phyloP scores from a whole-genome alignment of 2,113 vertebrate genomes.

The Lamprotornis superbus region DNA sequence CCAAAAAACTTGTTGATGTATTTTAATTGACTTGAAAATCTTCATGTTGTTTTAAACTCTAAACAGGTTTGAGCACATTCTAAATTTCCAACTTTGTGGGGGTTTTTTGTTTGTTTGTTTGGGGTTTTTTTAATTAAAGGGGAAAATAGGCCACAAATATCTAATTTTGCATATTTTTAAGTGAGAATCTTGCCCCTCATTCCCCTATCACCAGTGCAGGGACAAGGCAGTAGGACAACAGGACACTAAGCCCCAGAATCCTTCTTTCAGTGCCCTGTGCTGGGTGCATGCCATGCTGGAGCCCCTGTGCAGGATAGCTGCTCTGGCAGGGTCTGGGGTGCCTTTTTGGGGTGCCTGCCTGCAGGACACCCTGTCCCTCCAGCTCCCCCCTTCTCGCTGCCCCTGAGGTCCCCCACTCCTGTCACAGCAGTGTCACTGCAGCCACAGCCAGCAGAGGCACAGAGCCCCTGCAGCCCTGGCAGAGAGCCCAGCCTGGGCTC shows the following conservation, averaged over 20 bases:
- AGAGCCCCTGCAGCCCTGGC: not conserved
- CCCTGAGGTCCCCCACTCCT: not conserved
- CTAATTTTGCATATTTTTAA: not conserved
- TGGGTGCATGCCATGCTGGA: accelerated
- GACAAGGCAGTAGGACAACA: not conserved
- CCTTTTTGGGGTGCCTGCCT: not conserved
- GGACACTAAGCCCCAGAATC: not conserved
- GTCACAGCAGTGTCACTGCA: accelerated
- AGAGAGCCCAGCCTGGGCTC: not conserved
- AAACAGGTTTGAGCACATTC: not conserved
- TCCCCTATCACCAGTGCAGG: not conserved
- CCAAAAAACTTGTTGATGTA: not conserved
- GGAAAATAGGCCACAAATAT: not conserved
- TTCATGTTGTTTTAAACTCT: not conserved
- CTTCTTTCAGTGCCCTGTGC: not conserved
- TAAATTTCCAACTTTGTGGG: not conserved
- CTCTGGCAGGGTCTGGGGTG: not conserved
- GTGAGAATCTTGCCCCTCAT: accelerated
- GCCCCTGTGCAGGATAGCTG: not conserved
- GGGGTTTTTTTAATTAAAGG: no score
- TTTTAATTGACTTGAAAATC: not conserved
- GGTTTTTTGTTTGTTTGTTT: no score
- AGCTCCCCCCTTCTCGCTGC: accelerated
- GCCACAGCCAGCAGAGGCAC: accelerated
- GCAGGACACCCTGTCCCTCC: not conserved